Percentiles rank a stretch among this genome's conserved stretches.
These are phyloP conservation scores for Orientallactaga bullata DNA, from an alignment of 2,113 vertebrate genomes.

Conservation along the genomic window DNA sequence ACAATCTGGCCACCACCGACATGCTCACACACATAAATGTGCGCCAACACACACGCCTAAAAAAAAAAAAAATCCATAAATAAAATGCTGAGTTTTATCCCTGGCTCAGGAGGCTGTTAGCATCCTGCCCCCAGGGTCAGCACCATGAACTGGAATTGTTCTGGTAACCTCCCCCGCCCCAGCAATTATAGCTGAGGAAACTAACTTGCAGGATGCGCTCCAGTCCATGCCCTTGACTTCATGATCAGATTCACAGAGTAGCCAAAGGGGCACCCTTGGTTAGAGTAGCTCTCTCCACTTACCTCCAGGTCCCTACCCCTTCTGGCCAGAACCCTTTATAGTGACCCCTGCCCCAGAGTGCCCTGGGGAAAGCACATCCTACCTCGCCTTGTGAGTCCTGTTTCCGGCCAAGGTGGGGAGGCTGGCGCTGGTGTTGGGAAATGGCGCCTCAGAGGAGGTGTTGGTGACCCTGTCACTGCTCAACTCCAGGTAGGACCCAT, in stretches of 20 bases:
- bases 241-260: rapidly evolving
- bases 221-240: not conserved
- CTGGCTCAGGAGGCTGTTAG: rapidly evolving
- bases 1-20: too few species aligned
- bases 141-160: too few species aligned
- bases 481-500: slow-evolving; percentile 92
- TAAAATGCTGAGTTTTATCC: rapidly evolving
- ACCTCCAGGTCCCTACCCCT: not conserved
- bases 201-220: rapidly evolving
- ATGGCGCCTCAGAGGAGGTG: slow-evolving; percentile 87
- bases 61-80: too few species aligned
- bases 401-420: slow-evolving; percentile 83
- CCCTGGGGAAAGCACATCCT: slow-evolving; percentile 53
- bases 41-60: too few species aligned
- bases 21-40: too few species aligned
- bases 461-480: slow-evolving; percentile 88
- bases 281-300: too few species aligned
- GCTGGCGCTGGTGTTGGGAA: slow-evolving; percentile 89
- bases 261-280: rapidly evolving
- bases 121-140: rapidly evolving
- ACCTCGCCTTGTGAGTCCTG: slow-evolving; percentile 96
- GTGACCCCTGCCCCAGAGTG: not conserved
- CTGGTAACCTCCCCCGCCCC: not conserved
- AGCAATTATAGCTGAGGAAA: not conserved
- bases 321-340: not conserved